Evolutionary conservation across 2,888 invertebrate species (phyloP), one percentile per base, ranked within the genome.

Genomic region (Tyria jacobaeae): DNA sequence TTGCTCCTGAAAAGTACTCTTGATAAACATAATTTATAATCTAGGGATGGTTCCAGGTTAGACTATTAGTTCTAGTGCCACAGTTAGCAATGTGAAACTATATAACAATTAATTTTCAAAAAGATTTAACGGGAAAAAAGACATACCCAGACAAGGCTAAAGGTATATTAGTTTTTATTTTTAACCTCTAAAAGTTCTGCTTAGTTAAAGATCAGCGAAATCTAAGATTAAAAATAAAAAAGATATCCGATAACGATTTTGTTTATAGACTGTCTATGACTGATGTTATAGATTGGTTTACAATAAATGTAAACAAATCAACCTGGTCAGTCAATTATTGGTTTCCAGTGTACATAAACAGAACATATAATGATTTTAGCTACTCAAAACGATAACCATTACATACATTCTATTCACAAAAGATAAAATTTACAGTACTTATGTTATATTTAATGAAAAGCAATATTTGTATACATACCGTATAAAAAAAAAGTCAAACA

Each of bases 321-420:
- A n/a, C n/a, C n/a, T n/a, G n/a, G n/a, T n/a, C n/a, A n/a, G n/a
- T n/a, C n/a, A n/a, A n/a, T n/a, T n/a, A 12, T 12, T 44, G 1
- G 44, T 21, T 5, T 37, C 12, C 12, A 21, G 44, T 17, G 21
- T 21, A 12, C 44, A 21, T 44, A 44, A 44, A 44, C 9, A 44
- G 2, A 17, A 1, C 17, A 44, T 44, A 12, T 17, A 44, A 44
- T 21, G 21, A 44, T 21, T 44, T 44, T 54, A 47, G 61, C 12
- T 21, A 14, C 54, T 57, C 51, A n/a, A 54, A 53, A n/a, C n/a
- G n/a, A n/a, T n/a, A n/a, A n/a, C n/a, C n/a, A n/a, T n/a, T 48
- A 64, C 59, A 48, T 9, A 3, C 39, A 49, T 64, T 44, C 12
- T 44, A 44, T 21, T 44, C 44, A 44, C 12, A 44, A 44, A 44